Percentiles rank a stretch among this genome's conserved stretches.
Conservation (phyloP, 1,140 invertebrate species). For the Manduca sexta region DNA sequence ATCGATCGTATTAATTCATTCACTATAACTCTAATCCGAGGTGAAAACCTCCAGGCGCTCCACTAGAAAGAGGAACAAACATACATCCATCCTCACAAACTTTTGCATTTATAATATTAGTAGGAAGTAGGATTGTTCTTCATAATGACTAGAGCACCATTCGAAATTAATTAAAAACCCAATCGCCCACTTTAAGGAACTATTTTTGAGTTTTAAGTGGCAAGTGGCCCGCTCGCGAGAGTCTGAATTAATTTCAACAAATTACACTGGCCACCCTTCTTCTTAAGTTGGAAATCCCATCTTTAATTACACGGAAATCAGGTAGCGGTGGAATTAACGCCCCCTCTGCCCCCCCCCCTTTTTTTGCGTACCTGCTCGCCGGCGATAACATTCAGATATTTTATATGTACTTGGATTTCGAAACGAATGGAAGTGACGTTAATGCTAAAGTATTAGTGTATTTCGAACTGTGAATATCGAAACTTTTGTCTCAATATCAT, state of each 20-base stretch:
- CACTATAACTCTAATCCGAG: no score
- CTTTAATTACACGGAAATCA: slow-evolving; percentile 49
- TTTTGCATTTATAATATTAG: no score
- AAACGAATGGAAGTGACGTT: slow-evolving; percentile 4
- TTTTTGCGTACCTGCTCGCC: slow-evolving; percentile 8
- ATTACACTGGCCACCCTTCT: slow-evolving; percentile 24
- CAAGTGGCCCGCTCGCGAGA: slow-evolving; percentile 2
- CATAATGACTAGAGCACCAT: no score
- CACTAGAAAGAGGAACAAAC: no score
- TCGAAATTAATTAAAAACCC: no score
- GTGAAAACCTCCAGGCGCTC: no score
- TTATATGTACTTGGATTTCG: slow-evolving; percentile 15
- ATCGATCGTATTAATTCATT: no score
- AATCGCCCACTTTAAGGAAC: neutral
- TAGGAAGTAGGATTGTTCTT: no score
- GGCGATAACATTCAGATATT: slow-evolving; percentile 32
- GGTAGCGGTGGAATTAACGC: slow-evolving; percentile 28
- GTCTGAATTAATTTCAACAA: slow-evolving; percentile 22
- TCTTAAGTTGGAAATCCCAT: slow-evolving; percentile 28
- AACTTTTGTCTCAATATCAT: no score
- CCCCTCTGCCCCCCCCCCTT: slow-evolving; percentile 12
- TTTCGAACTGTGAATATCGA: no score
- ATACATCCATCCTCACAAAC: no score
- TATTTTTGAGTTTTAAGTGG: neutral
- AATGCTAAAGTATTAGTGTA: no score